These are phyloP conservation scores for Drosophila ananassae DNA, from an alignment of 1,140 invertebrate species.

Conservation along the genomic window DNA sequence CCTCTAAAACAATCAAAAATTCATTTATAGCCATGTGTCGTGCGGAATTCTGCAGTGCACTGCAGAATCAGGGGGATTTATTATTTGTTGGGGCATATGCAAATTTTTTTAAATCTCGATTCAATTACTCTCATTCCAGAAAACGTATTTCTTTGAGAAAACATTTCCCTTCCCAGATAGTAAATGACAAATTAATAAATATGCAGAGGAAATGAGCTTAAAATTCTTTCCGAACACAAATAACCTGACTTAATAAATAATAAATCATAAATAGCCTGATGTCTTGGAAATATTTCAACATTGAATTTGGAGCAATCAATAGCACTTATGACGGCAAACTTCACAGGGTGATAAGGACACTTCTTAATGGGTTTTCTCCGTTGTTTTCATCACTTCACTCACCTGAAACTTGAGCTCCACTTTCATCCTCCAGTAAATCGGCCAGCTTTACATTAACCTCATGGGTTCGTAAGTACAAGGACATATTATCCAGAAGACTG, in stretches of 20 bases:
- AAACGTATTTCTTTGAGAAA: slow-evolving; percentile 4
- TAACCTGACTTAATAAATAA: background rate
- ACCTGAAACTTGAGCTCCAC: slow-evolving; percentile 43
- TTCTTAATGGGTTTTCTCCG: too few species aligned
- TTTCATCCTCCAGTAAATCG: slow-evolving; percentile 84
- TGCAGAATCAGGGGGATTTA: slow-evolving; percentile 4
- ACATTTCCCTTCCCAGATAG: background rate
- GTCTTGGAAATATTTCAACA: background rate
- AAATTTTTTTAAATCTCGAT: slow-evolving; percentile 9
- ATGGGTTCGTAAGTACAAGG: slow-evolving; percentile 88
- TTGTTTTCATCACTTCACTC: background rate
- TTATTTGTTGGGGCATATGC: slow-evolving; percentile 11
- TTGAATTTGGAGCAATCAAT: background rate
- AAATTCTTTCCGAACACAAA: background rate
- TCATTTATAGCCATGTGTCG: slow-evolving; percentile 28
- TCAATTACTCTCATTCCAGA: background rate
- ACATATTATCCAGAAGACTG: slow-evolving; percentile 85
- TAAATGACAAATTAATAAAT: slow-evolving; percentile 8
- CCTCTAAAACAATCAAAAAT: slow-evolving; percentile 80
- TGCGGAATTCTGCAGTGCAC: background rate
- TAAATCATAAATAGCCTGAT: background rate
- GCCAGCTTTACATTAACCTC: slow-evolving; percentile 89
- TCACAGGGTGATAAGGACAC: too few species aligned
- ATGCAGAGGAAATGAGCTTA: background rate
- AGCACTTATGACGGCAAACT: background rate